Conservation (phyloP, 2,113 vertebrate species). For the Uria aalge region DNA sequence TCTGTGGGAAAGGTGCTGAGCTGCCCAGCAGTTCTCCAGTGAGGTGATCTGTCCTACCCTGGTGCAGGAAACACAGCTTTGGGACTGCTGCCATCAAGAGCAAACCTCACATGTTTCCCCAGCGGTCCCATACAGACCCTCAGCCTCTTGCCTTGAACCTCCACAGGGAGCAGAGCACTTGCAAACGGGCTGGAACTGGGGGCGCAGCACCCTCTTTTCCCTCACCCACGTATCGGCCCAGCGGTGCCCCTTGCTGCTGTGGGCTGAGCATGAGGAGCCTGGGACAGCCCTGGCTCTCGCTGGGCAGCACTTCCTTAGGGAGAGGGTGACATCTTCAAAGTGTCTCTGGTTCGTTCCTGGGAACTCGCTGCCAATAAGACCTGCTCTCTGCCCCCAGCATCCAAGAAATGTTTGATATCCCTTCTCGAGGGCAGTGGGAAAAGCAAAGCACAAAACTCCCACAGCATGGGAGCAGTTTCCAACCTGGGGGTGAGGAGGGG, state of each 20-base stretch:
- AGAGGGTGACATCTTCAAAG: background rate
- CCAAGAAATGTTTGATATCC: background rate
- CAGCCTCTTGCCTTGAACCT: background rate
- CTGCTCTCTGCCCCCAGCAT: background rate
- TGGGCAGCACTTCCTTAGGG: background rate
- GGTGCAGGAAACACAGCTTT: background rate
- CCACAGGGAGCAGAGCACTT: background rate
- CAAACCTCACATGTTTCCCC: background rate
- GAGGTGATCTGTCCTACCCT: background rate
- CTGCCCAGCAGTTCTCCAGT: background rate
- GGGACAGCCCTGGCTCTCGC: background rate
- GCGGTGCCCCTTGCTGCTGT: background rate
- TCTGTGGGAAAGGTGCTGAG: background rate
- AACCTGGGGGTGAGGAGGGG: background rate
- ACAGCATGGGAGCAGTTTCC: accelerated
- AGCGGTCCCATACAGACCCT: background rate
- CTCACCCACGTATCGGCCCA: accelerated
- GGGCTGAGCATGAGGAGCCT: background rate
- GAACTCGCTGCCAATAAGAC: background rate
- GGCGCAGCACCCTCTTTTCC: background rate
- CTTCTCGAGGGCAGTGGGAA: background rate
- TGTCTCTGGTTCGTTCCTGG: background rate
- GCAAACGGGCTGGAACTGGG: background rate
- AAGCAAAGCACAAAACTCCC: background rate
- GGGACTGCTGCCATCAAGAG: background rate